Evolutionary conservation across 1,140 invertebrate species (phyloP).

Genomic region (Penaeus indicus): DNA sequence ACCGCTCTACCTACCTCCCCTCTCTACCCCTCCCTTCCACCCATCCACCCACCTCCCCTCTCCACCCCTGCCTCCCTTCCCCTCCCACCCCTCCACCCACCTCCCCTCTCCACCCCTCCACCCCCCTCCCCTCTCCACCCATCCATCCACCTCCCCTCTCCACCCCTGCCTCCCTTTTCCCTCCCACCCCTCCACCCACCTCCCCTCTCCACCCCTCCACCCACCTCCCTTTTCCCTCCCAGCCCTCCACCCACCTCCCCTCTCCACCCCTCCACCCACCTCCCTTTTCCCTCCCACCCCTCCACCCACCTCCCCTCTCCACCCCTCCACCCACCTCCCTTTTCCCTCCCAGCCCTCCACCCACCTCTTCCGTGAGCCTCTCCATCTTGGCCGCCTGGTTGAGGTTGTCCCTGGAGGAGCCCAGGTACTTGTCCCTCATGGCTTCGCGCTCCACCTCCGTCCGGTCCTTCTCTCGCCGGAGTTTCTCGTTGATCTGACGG

Average conservation of each 20-base stretch:
- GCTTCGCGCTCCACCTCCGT: constrained; percentile 85
- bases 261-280: background rate
- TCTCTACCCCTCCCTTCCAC: background rate
- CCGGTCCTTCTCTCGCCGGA: constrained; percentile 87
- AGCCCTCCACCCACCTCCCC: too few species aligned
- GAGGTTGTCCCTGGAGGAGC: constrained; percentile 61
- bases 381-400: constrained; percentile 65
- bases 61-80: background rate
- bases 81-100: background rate
- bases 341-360: background rate
- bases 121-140: background rate
- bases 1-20: background rate
- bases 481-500: constrained; percentile 91
- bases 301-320: background rate
- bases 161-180: too few species aligned
- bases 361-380: constrained; percentile 60
- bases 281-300: background rate
- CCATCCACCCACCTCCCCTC: too few species aligned
- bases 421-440: constrained; percentile 66
- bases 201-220: constrained; percentile 56
- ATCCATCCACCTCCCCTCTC: too few species aligned
- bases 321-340: too few species aligned
- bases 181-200: constrained; percentile 7
- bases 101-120: background rate
- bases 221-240: background rate